Evolutionary conservation across 2,888 invertebrate genomes (phyloP).

Genomic region (Halictus quadricinctus): DNA sequence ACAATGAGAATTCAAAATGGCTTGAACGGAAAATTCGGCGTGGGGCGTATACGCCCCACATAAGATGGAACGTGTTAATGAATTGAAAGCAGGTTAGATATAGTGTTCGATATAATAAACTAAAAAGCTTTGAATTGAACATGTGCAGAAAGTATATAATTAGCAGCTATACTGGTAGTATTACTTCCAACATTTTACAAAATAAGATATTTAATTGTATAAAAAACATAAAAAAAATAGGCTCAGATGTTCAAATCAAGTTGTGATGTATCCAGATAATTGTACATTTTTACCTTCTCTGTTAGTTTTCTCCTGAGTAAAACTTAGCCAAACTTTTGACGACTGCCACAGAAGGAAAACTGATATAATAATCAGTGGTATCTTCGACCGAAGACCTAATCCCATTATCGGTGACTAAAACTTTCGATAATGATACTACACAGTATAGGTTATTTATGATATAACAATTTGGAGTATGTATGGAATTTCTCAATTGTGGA

Average conservation of each 20-base stretch:
- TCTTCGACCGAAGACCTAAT: conserved; percentile 70
- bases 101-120: background rate
- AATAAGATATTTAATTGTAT: background rate
- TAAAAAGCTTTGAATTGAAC: background rate
- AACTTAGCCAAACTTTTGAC: conserved; percentile 58
- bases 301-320: conserved; percentile 37
- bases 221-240: background rate
- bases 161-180: background rate
- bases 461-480: conserved; percentile 34
- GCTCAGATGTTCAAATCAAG: background rate
- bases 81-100: background rate
- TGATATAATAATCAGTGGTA: conserved; percentile 61
- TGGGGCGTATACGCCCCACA: background rate
- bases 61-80: background rate
- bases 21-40: background rate
- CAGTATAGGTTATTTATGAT: conserved; percentile 22
- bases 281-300: conserved; percentile 58
- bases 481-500: conserved; percentile 19
- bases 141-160: background rate
- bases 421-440: background rate
- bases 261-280: background rate
- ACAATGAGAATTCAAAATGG: background rate
- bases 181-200: background rate
- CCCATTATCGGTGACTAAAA: conserved; percentile 65
- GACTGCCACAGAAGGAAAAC: conserved; percentile 65